Percentiles rank a stretch among this genome's conserved stretches.
Conservation (phyloP, 2,113 vertebrate genomes). For the Girardinichthys multiradiatus region DNA sequence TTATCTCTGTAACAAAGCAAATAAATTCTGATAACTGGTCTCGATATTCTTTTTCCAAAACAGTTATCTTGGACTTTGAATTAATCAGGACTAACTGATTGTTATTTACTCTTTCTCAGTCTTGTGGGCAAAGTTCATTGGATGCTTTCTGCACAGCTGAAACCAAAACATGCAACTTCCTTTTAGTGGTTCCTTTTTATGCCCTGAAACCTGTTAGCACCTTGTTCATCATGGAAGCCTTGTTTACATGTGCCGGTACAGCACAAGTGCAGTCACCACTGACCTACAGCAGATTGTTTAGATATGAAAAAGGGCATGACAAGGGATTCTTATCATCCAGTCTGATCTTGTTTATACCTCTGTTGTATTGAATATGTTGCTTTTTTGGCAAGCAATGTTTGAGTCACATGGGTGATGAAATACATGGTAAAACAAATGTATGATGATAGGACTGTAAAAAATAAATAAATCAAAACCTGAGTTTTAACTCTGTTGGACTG, state of each 20-base stretch:
- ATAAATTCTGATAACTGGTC: neutral
- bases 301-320: conserved; percentile 46
- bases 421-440: conserved; percentile 39
- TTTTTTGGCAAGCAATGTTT: conserved; percentile 26
- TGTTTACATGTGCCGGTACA: conserved; percentile 67
- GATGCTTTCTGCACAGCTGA: conserved; percentile 10
- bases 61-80: neutral
- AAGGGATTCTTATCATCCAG: conserved; percentile 57
- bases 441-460: conserved; percentile 41
- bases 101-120: neutral
- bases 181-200: conserved; percentile 8
- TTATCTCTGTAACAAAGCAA: neutral
- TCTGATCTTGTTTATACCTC: conserved; percentile 34
- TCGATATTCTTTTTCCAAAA: neutral
- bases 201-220: conserved; percentile 60
- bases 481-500: conserved; percentile 28
- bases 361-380: conserved; percentile 6
- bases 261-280: conserved; percentile 57
- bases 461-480: conserved; percentile 28
- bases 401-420: conserved; percentile 28
- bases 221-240: conserved; percentile 71
- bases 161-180: conserved; percentile 20
- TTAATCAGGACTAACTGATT: neutral
- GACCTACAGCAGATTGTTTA: conserved; percentile 71
- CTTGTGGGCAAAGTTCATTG: neutral